Evolutionary conservation across 2,888 invertebrate species (phyloP).

Genomic region (Xestia sexstrigata): DNA sequence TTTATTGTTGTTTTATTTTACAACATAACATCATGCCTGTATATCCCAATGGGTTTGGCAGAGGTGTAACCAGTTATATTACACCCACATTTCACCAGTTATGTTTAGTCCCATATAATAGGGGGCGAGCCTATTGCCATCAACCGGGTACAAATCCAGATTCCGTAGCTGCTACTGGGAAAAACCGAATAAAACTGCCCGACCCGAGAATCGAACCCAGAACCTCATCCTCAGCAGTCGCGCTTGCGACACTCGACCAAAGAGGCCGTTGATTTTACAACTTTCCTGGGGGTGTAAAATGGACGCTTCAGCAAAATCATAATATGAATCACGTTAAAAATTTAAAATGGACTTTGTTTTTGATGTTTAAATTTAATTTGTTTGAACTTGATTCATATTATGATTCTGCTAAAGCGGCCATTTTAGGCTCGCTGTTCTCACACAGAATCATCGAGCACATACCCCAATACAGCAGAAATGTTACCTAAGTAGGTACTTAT

Average conservation of each 20-base stretch:
- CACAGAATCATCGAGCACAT: too few relatives aligned
- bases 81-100: background rate
- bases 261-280: slow-evolving; percentile 8
- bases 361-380: too few relatives aligned
- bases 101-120: background rate
- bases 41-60: background rate
- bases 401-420: too few relatives aligned
- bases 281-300: too few relatives aligned
- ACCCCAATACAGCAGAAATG: too few relatives aligned
- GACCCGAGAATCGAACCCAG: background rate
- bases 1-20: slow-evolving; percentile 60
- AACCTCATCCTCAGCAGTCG: background rate
- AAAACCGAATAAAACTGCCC: background rate
- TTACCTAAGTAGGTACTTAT: too few relatives aligned
- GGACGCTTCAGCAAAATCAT: too few relatives aligned
- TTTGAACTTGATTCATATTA: too few relatives aligned
- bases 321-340: too few relatives aligned
- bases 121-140: background rate
- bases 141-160: background rate
- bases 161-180: background rate
- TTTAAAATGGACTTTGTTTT: too few relatives aligned
- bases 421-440: too few relatives aligned
- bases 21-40: background rate
- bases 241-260: background rate
- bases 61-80: background rate